phyloP scores from a whole-genome alignment of 2,797 vertebrate genomes.

The Notamacropus eugenii region DNA sequence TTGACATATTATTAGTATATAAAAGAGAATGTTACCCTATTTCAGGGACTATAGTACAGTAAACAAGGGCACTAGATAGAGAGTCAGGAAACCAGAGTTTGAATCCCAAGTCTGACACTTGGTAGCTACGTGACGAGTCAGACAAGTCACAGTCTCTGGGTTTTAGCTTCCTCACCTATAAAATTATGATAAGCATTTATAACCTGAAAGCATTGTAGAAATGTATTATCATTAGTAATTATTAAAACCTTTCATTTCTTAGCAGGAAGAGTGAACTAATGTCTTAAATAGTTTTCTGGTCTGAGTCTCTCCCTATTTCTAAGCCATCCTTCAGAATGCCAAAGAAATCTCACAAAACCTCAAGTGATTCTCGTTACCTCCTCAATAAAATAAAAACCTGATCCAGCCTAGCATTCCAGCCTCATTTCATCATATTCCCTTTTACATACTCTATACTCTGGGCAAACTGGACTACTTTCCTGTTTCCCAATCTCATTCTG shows the following conservation, averaged over 20 bases:
- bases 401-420: not conserved
- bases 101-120: not conserved
- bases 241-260: not conserved
- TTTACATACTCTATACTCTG: not conserved
- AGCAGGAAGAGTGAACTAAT: not conserved
- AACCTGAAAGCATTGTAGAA: not conserved
- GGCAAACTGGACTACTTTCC: not conserved
- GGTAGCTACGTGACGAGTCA: not conserved
- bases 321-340: not conserved
- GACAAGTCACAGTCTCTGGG: not conserved
- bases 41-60: not conserved
- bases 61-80: not conserved
- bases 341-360: not conserved
- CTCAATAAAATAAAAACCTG: not conserved
- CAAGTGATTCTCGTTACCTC: not conserved
- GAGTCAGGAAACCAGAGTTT: not conserved
- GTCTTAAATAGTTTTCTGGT: not conserved
- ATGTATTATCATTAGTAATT: not conserved
- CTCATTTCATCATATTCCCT: not conserved
- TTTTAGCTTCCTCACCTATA: not conserved
- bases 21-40: conserved; percentile 24
- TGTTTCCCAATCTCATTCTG: not conserved
- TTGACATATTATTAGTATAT: conserved; percentile 44
- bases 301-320: not conserved
- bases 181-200: not conserved